A percentile compares a stretch with the other conserved stretches of the same genome.
Conservation (phyloP, 1,140 invertebrate species). For the Danaus plexippus region DNA sequence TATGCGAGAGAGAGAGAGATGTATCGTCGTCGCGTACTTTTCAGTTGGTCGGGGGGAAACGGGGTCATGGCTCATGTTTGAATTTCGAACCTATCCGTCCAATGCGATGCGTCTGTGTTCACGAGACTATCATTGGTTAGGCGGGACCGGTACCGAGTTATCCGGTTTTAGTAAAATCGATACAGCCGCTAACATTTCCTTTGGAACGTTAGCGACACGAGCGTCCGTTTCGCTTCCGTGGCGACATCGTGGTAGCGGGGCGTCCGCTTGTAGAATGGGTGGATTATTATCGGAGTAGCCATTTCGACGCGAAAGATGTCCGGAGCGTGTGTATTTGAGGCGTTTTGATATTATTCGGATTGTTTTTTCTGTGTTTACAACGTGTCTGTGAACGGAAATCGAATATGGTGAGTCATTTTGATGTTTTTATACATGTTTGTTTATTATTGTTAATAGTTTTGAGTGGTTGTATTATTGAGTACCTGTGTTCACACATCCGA, state of each 20-base stretch:
- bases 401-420: slow-evolving; percentile 44
- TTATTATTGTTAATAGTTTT: slow-evolving; percentile 1
- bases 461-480: slow-evolving; percentile 6
- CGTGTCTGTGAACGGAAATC: slow-evolving; percentile 29
- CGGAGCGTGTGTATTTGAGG: slow-evolving; percentile 45
- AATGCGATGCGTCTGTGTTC: slow-evolving; percentile 56
- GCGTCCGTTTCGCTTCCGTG: slow-evolving; percentile 23
- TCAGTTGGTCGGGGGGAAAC: slow-evolving; percentile 36
- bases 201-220: slow-evolving; percentile 24
- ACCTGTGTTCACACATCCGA: slow-evolving; percentile 6
- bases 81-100: slow-evolving; percentile 66
- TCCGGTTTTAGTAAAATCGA: slow-evolving; percentile 41
- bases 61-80: slow-evolving; percentile 66
- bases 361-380: slow-evolving; percentile 46
- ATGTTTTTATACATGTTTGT: slow-evolving; percentile 24
- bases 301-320: slow-evolving; percentile 63
- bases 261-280: slow-evolving; percentile 36
- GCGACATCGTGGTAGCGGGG: slow-evolving; percentile 36
- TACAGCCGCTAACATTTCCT: slow-evolving; percentile 24
- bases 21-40: slow-evolving; percentile 31
- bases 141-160: slow-evolving; percentile 40
- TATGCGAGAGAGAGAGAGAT: slow-evolving; percentile 43
- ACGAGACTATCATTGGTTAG: slow-evolving; percentile 56
- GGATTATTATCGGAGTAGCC: slow-evolving; percentile 57
- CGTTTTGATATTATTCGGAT: slow-evolving; percentile 54